Evolutionary conservation across 2,797 vertebrate genomes (phyloP), one percentile per base, ranked within the genome.

Genomic region (Chrosomus eos): DNA sequence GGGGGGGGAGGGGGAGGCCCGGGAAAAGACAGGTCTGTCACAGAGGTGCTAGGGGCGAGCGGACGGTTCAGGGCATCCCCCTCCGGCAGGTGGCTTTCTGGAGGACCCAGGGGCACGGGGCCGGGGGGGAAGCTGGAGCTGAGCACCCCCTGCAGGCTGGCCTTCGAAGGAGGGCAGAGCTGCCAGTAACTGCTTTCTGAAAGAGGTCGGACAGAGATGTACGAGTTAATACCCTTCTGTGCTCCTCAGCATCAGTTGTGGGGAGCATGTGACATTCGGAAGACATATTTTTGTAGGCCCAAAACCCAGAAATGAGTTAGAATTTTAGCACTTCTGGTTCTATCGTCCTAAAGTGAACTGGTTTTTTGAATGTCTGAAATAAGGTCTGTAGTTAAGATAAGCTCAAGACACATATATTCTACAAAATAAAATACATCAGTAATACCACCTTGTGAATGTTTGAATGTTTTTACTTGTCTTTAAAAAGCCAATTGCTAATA

Each of bases 181-280:
- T 95, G 95, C 95, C 95, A 95, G 94, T 95, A 96, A 91, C 95
- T 94, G 92, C 96, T 97, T 94, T 97, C 96, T 97, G 93, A 79
- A 89, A 93, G 79, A 73, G 94, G 83, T 87, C 11, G 36, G 53
- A 79, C 79, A 26, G 81, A 67, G 36, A n/a, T 79, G 23, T 31
- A 66, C 5, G 36, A 64, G n/a, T 43, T 14, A n/a, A 7, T 31
- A 31, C 3, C 9, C 2, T 64, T 64, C 60, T 64, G 60, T 7
- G 26, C 60, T 64, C 26, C 6, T 18, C 60, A 31, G 14, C 26
- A 7, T 64, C 5, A 60, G 14, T 14, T 60, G 58, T 55, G 53
- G 53, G 51, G 7, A 55, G 19, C 53, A 23, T 23, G 53, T 16
- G 26, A 28, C 26, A 64, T 28, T 31, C 31, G 26, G 28, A 36